Evolutionary conservation across 2,113 vertebrate genomes (phyloP).

Genomic region (Hymenochirus boettgeri): DNA sequence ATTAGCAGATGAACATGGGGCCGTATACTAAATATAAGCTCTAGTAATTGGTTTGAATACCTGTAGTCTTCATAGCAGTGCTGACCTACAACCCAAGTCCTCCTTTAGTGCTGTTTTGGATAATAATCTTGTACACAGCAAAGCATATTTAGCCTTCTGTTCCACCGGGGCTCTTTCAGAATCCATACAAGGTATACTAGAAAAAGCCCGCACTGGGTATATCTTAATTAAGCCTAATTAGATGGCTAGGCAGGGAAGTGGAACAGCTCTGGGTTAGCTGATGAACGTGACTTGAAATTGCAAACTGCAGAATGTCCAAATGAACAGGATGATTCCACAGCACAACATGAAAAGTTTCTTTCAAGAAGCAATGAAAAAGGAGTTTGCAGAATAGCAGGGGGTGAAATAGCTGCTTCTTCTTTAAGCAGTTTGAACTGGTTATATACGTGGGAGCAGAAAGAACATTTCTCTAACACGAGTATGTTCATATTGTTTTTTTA

Average conservation of each 20-base stretch:
- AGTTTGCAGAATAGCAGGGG: constrained; percentile 36
- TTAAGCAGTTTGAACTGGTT: constrained; percentile 29
- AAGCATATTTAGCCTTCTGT: constrained; percentile 21
- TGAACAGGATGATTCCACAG: constrained; percentile 22
- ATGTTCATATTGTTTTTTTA: constrained; percentile 34
- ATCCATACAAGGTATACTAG: constrained; percentile 29
- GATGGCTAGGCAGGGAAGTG: constrained; percentile 25
- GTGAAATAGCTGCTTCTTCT: constrained; percentile 24
- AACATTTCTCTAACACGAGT: constrained; percentile 34
- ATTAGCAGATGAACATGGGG: constrained; percentile 11
- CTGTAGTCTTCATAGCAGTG: constrained; percentile 25
- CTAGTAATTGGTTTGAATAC: constrained; percentile 25
- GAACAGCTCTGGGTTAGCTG: constrained; percentile 28
- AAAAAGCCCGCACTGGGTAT: constrained; percentile 32
- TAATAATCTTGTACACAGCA: constrained; percentile 27
- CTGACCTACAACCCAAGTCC: constrained; percentile 30
- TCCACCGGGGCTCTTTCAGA: constrained; percentile 28
- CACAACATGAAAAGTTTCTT: constrained; percentile 29
- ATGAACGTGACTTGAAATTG: constrained; percentile 36
- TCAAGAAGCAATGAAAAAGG: constrained; percentile 36
- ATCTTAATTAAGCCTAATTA: constrained; percentile 41
- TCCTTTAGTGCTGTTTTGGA: constrained; percentile 25
- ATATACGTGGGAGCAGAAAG: constrained; percentile 33
- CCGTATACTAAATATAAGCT: constrained; percentile 25
- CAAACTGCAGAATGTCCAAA: constrained; percentile 36